phyloP scores from a whole-genome alignment of 2,888 invertebrate genomes.

The Pomacea canaliculata region DNA sequence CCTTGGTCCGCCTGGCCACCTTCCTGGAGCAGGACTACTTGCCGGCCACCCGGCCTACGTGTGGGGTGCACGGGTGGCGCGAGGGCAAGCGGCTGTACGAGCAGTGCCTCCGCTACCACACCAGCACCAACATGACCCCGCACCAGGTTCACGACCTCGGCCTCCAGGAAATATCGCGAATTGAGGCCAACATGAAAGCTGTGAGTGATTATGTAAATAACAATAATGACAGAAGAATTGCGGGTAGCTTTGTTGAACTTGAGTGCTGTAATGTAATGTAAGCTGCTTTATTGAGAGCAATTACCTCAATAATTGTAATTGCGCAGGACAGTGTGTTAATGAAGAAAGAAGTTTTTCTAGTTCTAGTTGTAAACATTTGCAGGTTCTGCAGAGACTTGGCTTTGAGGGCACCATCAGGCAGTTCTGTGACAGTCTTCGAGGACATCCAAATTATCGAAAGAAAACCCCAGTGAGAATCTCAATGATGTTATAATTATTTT shows the following conservation, averaged over 20 bases:
- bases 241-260: too few relatives aligned
- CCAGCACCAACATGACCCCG: slow-evolving; percentile 56
- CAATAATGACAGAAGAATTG: too few relatives aligned
- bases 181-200: slow-evolving; percentile 45
- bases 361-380: neutral
- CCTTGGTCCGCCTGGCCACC: neutral
- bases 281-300: too few relatives aligned
- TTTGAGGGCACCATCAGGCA: slow-evolving; percentile 53
- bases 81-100: slow-evolving; percentile 61
- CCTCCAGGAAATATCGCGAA: slow-evolving; percentile 62
- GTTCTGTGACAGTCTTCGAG: slow-evolving; percentile 58
- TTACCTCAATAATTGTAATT: too few relatives aligned
- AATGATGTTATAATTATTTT: too few relatives aligned
- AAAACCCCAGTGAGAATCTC: slow-evolving; percentile 46
- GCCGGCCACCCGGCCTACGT: slow-evolving; percentile 46
- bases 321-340: too few relatives aligned
- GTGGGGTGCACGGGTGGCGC: slow-evolving; percentile 59
- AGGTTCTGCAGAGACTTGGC: slow-evolving; percentile 49
- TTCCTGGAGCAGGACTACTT: slow-evolving; percentile 49
- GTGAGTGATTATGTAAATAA: neutral
- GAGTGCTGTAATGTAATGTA: too few relatives aligned
- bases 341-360: too few relatives aligned
- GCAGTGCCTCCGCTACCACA: slow-evolving; percentile 65
- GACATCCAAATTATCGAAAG: slow-evolving; percentile 52
- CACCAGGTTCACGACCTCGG: slow-evolving; percentile 65